A percentile compares a stretch with the other conserved stretches of the same genome.
phyloP scores from a whole-genome alignment of 1,140 invertebrate genomes.

The Pentalonia nigronervosa region DNA sequence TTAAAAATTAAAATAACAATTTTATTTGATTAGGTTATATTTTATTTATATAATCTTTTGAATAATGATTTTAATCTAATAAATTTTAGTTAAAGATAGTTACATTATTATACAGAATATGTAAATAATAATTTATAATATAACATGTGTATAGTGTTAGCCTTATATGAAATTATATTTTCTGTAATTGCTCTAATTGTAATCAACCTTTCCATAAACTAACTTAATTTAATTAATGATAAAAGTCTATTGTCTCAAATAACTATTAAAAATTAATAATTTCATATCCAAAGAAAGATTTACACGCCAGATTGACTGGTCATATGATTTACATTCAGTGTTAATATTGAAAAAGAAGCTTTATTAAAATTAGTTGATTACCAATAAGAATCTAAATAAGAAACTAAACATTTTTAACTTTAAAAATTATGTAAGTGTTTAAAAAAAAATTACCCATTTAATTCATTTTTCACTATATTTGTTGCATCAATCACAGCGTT shows the following conservation, averaged over 20 bases:
- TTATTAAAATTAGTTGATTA: neutral
- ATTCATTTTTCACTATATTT: neutral
- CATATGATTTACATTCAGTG: neutral
- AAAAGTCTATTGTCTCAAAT: neutral
- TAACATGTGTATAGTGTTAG: too few species aligned
- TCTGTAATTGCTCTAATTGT: too few species aligned
- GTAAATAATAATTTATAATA: neutral
- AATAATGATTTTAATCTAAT: neutral
- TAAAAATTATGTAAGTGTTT: neutral
- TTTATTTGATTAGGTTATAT: neutral
- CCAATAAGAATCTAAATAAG: neutral
- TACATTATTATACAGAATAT: neutral
- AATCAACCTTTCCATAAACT: neutral
- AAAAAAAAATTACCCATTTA: slow-evolving; percentile 29
- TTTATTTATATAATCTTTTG: neutral
- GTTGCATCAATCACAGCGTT: neutral
- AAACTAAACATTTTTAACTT: neutral
- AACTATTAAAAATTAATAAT: neutral
- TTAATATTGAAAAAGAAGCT: neutral
- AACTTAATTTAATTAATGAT: neutral
- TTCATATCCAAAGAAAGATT: neutral
- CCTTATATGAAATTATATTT: neutral
- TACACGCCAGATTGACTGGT: neutral
- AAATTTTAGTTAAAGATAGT: neutral
- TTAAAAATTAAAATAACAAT: neutral